These are phyloP conservation scores for Invenusta paracnida DNA, from an alignment of 2,888 invertebrate species.

Conservation along the genomic window DNA sequence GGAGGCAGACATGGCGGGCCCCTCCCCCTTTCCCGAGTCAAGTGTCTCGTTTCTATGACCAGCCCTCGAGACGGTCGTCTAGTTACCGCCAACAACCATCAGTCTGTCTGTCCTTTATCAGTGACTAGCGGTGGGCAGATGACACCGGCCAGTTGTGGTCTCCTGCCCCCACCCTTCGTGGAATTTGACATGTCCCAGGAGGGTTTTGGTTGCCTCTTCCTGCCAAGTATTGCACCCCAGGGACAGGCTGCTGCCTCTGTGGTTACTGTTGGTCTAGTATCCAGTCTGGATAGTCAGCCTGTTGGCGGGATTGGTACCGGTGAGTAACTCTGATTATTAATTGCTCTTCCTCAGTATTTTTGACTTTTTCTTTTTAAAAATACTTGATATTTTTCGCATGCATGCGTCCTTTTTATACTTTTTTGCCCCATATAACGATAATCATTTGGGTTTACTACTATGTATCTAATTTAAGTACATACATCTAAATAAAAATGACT, in stretches of 20 bases:
- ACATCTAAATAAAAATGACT: too few relatives aligned
- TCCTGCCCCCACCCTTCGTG: slow-evolving; percentile 76
- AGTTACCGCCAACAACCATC: not conserved
- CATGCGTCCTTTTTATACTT: too few relatives aligned
- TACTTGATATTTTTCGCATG: too few relatives aligned
- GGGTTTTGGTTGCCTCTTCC: slow-evolving; percentile 88
- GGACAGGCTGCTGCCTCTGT: slow-evolving; percentile 64
- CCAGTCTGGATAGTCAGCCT: slow-evolving; percentile 72
- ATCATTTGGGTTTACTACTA: too few relatives aligned
- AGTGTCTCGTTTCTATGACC: slow-evolving; percentile 96
- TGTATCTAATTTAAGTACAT: too few relatives aligned
- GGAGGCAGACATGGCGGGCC: slow-evolving; percentile 69
- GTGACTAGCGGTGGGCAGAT: not conserved
- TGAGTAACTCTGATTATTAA: too few relatives aligned
- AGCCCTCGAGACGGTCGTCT: slow-evolving; percentile 76
- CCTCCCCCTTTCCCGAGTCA: slow-evolving; percentile 84
- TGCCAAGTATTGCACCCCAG: slow-evolving; percentile 90
- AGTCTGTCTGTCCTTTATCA: not conserved
- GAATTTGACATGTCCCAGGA: slow-evolving; percentile 93
- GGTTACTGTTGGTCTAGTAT: slow-evolving; percentile 60
- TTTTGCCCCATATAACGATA: too few relatives aligned
- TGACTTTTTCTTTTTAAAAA: too few relatives aligned
- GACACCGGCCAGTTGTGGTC: not conserved
- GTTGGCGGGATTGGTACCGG: slow-evolving; percentile 78
- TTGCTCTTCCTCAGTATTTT: too few relatives aligned